Evolutionary conservation across 2,113 vertebrate genomes (phyloP).

Genomic region (Poicephalus gulielmi): DNA sequence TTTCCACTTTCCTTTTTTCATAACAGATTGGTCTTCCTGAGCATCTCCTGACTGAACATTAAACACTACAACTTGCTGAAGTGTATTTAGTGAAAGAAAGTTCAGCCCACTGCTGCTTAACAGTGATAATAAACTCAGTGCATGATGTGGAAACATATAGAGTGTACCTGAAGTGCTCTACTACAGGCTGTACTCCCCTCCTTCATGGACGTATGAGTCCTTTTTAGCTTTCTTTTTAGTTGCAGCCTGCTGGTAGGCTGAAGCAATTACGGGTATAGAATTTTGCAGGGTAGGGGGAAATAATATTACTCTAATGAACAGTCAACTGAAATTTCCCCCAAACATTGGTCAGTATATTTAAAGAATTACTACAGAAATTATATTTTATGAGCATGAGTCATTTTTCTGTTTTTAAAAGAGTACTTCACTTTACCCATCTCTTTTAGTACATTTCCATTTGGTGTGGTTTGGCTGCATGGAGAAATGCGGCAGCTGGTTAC

Average conservation of each 20-base stretch:
- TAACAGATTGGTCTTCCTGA: neutral
- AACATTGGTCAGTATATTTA: conserved; percentile 65
- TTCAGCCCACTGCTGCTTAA: neutral
- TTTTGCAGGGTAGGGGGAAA: neutral
- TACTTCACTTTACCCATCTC: conserved; percentile 67
- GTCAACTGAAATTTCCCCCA: conserved; percentile 49
- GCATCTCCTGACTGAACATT: neutral
- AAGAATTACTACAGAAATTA: conserved; percentile 73
- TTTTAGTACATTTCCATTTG: conserved; percentile 81
- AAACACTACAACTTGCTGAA: neutral
- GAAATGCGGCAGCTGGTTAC: conserved; percentile 68
- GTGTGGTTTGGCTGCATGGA: conserved; percentile 74
- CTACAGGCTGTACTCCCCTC: neutral
- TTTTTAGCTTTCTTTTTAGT: neutral
- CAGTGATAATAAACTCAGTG: neutral
- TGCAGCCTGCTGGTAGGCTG: conserved; percentile 11
- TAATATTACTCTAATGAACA: conserved; percentile 12
- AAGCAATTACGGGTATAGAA: neutral
- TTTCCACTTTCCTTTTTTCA: conserved; percentile 17
- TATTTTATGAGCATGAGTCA: conserved; percentile 76
- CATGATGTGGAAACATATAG: neutral
- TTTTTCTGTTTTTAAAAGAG: conserved; percentile 74
- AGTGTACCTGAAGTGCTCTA: neutral
- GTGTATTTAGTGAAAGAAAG: neutral
- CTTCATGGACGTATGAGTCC: neutral